Evolutionary conservation across 2,113 vertebrate species (phyloP).

Genomic region (Amia ocellicauda): DNA sequence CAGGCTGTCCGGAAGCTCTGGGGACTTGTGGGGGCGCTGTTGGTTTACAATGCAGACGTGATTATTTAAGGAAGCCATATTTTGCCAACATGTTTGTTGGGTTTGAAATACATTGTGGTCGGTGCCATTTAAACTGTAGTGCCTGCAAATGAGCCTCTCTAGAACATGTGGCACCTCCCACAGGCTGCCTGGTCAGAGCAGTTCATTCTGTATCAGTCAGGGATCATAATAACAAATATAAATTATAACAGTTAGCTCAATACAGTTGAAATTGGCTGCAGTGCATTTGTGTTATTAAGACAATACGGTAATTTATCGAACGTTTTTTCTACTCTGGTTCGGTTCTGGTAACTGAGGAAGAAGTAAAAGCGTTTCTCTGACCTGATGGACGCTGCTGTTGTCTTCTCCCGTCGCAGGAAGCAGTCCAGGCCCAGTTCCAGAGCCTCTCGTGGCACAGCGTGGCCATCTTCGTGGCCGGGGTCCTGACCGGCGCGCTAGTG

Average conservation of each 20-base stretch:
- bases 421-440: constrained; percentile 46
- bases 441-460: constrained; percentile 47
- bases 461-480: constrained; percentile 52
- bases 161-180: background rate
- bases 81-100: background rate
- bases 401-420: constrained; percentile 44
- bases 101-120: constrained; percentile 3
- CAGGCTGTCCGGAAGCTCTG: background rate
- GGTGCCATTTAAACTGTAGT: background rate
- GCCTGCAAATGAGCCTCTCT: background rate
- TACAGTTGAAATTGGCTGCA: too few relatives aligned
- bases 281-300: too few relatives aligned
- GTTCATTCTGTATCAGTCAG: background rate
- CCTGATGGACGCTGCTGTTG: too few relatives aligned
- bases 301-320: too few relatives aligned
- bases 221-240: too few relatives aligned
- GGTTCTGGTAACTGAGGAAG: too few relatives aligned
- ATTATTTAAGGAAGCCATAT: constrained; percentile 1
- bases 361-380: too few relatives aligned
- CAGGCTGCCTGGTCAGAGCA: background rate
- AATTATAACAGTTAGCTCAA: too few relatives aligned
- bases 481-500: constrained; percentile 45
- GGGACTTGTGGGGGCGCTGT: background rate
- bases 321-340: too few relatives aligned
- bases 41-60: background rate